phyloP scores from a whole-genome alignment of 2,888 invertebrate genomes.

The Drosophila kambysellisi region DNA sequence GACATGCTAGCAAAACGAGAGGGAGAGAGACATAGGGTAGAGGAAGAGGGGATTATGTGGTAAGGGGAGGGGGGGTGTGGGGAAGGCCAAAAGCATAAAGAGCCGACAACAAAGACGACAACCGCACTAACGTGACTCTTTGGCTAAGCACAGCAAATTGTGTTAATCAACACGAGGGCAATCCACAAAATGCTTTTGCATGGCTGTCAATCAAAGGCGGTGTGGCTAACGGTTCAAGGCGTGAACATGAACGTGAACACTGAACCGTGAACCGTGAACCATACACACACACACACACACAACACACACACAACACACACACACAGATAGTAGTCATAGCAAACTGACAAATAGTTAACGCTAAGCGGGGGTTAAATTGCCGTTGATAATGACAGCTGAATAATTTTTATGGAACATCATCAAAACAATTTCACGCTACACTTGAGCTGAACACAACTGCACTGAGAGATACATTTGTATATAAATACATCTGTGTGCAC shows the following conservation, averaged over 20 bases:
- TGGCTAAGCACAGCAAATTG: slow-evolving; percentile 60
- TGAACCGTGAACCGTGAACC: slow-evolving; percentile 32
- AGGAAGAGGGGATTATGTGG: not conserved
- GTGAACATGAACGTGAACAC: slow-evolving; percentile 41
- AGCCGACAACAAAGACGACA: slow-evolving; percentile 16
- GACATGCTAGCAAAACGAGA: slow-evolving; percentile 34
- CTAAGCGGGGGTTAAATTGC: slow-evolving; percentile 63
- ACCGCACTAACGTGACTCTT: slow-evolving; percentile 51
- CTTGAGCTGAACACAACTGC: slow-evolving; percentile 47
- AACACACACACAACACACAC: not conserved
- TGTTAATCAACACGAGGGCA: slow-evolving; percentile 64
- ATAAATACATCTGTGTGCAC: slow-evolving; percentile 31
- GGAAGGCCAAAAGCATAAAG: not conserved
- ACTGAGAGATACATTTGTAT: slow-evolving; percentile 13
- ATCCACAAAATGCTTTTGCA: slow-evolving; percentile 56
- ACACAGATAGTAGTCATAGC: not conserved
- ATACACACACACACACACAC: not conserved
- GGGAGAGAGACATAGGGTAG: not conserved
- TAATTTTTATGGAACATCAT: slow-evolving; percentile 60
- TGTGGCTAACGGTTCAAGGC: slow-evolving; percentile 39
- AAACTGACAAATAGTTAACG: slow-evolving; percentile 59
- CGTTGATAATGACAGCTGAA: slow-evolving; percentile 64
- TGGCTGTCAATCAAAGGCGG: slow-evolving; percentile 62
- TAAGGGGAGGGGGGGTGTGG: no score
- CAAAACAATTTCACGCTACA: slow-evolving; percentile 74